Evolutionary conservation across 2,888 invertebrate genomes (phyloP).

Genomic region (Diloba caeruleocephala): DNA sequence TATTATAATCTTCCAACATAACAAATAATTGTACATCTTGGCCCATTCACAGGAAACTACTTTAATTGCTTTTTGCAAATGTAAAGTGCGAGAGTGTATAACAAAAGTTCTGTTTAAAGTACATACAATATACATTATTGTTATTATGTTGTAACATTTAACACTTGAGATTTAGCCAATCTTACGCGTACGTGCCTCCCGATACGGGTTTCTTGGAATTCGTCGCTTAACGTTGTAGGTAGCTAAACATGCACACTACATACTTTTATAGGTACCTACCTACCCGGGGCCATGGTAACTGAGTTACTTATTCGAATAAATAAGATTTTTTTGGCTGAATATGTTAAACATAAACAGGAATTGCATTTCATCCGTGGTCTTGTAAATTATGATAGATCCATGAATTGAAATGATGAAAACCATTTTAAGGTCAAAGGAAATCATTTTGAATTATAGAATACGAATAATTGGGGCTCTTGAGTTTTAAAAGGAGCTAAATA

Average conservation of each 20-base stretch:
- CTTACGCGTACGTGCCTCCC: constrained; percentile 85
- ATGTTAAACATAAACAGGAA: not conserved
- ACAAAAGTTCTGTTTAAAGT: constrained; percentile 54
- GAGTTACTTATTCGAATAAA: constrained; percentile 11
- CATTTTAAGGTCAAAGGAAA: not conserved
- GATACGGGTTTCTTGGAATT: constrained; percentile 84
- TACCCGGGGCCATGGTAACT: constrained; percentile 35
- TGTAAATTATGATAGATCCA: too few relatives aligned
- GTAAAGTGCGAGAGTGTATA: constrained; percentile 22
- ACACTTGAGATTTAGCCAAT: constrained; percentile 80
- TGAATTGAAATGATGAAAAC: too few relatives aligned
- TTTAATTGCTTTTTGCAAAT: constrained; percentile 46
- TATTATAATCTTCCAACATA: too few relatives aligned
- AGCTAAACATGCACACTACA: constrained; percentile 66
- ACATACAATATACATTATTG: constrained; percentile 63
- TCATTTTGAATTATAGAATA: not conserved
- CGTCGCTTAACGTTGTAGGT: constrained; percentile 72
- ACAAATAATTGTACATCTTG: not conserved
- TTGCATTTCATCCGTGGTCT: too few relatives aligned
- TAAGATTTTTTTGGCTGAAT: constrained; percentile 1
- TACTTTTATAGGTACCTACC: constrained; percentile 52
- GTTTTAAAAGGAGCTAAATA: constrained; percentile 7
- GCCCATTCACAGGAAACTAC: not conserved
- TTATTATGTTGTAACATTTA: constrained; percentile 77
- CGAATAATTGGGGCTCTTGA: not conserved